Conservation (phyloP, 2,888 invertebrate species). For the Synanthedon andrenaeformis region DNA sequence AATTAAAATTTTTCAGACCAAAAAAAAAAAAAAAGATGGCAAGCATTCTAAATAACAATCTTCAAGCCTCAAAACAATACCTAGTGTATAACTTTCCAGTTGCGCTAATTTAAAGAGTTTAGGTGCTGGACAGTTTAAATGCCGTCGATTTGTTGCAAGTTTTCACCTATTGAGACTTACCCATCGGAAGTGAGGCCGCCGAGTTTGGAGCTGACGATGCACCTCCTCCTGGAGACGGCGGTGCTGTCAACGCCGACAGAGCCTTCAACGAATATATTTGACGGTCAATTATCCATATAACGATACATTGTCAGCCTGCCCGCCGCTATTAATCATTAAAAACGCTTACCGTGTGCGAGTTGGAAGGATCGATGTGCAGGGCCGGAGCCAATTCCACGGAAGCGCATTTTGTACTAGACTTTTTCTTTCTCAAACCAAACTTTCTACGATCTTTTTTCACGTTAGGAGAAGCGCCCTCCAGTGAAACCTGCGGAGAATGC, state of each 20-base stretch:
- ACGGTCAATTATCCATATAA: not conserved
- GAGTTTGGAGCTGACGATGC: slow-evolving; percentile 53
- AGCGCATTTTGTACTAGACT: slow-evolving; percentile 71
- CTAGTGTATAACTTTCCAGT: too few relatives aligned
- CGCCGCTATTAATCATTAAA: too few relatives aligned
- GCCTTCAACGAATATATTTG: slow-evolving; percentile 25
- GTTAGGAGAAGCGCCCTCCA: slow-evolving; percentile 73
- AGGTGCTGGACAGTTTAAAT: too few relatives aligned
- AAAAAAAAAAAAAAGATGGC: too few relatives aligned
- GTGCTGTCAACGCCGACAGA: slow-evolving; percentile 55
- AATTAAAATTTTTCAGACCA: too few relatives aligned
- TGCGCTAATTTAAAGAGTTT: too few relatives aligned
- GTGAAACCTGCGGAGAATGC: slow-evolving; percentile 42
- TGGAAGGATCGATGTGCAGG: slow-evolving; percentile 42
- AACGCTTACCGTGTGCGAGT: slow-evolving; percentile 45
- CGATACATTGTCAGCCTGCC: too few relatives aligned
- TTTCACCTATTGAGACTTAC: slow-evolving; percentile 22
- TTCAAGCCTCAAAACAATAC: too few relatives aligned
- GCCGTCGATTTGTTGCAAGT: too few relatives aligned
- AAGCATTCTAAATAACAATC: too few relatives aligned
- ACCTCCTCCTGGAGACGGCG: slow-evolving; percentile 60
- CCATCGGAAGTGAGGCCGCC: slow-evolving; percentile 59
- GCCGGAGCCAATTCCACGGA: slow-evolving; percentile 69
- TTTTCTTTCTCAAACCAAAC: slow-evolving; percentile 77
- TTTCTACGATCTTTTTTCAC: slow-evolving; percentile 77